A percentile compares a stretch with the other conserved stretches of the same genome.
These are phyloP conservation scores for Cyclophora albipunctata DNA, from an alignment of 2,888 invertebrate species.

Conservation along the genomic window DNA sequence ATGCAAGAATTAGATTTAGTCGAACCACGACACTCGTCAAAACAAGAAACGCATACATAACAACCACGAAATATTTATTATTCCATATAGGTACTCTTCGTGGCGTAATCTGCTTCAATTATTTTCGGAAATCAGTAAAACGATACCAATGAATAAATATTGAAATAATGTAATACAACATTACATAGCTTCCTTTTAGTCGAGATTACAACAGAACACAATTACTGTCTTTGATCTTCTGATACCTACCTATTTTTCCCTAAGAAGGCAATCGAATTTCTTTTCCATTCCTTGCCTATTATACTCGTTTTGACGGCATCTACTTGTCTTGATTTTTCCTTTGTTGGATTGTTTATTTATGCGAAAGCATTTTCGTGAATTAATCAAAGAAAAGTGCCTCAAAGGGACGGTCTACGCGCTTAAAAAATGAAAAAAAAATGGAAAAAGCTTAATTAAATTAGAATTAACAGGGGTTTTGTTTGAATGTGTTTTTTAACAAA, in stretches of 20 bases:
- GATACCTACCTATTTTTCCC: slow-evolving; percentile 21
- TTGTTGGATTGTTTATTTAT: slow-evolving; percentile 13
- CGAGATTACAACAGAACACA: slow-evolving; percentile 22
- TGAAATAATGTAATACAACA: slow-evolving; percentile 10
- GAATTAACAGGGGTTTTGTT: too few relatives aligned
- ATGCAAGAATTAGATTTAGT: too few relatives aligned
- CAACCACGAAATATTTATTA: too few relatives aligned
- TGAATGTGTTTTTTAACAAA: too few relatives aligned
- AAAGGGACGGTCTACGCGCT: not conserved
- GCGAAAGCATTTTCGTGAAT: slow-evolving; percentile 9
- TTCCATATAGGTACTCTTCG: too few relatives aligned
- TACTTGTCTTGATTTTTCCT: slow-evolving; percentile 15
- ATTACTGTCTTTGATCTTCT: slow-evolving; percentile 22
- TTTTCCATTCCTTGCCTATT: slow-evolving; percentile 20
- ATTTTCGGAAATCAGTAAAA: too few relatives aligned
- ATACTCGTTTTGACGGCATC: slow-evolving; percentile 16
- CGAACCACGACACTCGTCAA: too few relatives aligned
- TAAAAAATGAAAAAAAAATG: not conserved
- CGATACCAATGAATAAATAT: slow-evolving; percentile 11
- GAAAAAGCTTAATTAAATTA: too few relatives aligned
- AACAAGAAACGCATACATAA: too few relatives aligned
- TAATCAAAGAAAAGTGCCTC: slow-evolving; percentile 5
- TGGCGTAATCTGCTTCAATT: too few relatives aligned
- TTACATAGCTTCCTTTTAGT: slow-evolving; percentile 19
- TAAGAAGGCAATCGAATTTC: slow-evolving; percentile 24